phyloP scores from a whole-genome alignment of 92 coral and sea anemone species.

The Porites divaricata region DNA sequence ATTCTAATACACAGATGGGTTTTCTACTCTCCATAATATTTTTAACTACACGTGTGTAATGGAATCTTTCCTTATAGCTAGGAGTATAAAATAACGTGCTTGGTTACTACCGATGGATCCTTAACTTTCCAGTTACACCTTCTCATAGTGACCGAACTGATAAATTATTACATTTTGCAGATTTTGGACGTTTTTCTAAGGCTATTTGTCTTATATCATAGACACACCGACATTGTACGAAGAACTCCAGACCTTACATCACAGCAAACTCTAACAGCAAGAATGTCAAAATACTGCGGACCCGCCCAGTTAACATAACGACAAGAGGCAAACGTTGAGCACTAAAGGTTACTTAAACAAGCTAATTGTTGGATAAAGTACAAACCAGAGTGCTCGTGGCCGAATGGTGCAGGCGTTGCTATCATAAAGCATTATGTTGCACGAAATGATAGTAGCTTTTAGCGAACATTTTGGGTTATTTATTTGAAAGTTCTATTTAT shows the following conservation, averaged over 20 bases:
- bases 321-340: neutral
- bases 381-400: no score
- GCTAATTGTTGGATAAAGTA: neutral
- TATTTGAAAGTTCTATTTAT: no score
- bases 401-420: no score
- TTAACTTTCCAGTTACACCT: neutral
- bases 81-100: no score
- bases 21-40: no score
- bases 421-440: no score
- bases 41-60: no score
- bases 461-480: no score
- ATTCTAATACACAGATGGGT: no score
- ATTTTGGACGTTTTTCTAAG: no score
- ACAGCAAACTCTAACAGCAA: constrained; percentile 69
- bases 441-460: no score
- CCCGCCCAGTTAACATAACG: constrained; percentile 52
- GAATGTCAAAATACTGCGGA: constrained; percentile 76
- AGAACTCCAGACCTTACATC: constrained; percentile 85
- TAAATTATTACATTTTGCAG: neutral
- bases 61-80: neutral
- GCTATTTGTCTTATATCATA: neutral
- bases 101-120: no score
- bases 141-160: neutral
- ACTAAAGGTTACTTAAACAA: neutral
- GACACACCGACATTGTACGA: constrained; percentile 29